Conservation (phyloP, 2,113 vertebrate genomes). For the Psephotus haematonotus region DNA sequence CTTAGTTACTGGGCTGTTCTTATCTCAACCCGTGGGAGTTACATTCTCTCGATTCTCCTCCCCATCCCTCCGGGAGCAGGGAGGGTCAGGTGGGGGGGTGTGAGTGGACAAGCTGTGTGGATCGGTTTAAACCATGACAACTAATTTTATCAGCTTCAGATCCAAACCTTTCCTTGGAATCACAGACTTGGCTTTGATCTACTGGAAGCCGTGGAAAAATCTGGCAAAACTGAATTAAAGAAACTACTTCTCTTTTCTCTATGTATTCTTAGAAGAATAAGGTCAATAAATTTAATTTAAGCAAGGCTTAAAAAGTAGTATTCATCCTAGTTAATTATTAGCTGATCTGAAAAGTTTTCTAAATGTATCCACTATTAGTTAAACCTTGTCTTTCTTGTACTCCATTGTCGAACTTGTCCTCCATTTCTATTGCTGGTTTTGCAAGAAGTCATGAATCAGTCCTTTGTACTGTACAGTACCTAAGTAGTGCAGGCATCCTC, state of each 20-base stretch:
- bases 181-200: background rate
- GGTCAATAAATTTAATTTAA: background rate
- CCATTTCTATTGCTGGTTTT: background rate
- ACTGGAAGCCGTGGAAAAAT: background rate
- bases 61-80: no score
- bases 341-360: background rate
- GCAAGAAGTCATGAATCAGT: background rate
- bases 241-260: rapidly evolving
- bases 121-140: no score
- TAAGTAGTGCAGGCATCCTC: background rate
- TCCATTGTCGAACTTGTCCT: background rate
- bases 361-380: background rate
- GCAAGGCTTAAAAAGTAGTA: background rate
- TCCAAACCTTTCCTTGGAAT: background rate
- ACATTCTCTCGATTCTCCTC: no score
- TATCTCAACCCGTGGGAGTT: no score
- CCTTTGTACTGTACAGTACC: background rate
- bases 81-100: no score
- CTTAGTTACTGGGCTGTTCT: no score
- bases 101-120: no score
- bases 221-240: background rate
- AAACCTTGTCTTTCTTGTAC: background rate
- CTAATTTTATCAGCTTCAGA: background rate
- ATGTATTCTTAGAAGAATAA: background rate
- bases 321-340: background rate